Evolutionary conservation across 1,140 invertebrate species (phyloP).

Genomic region (Apocrypta bakeri): DNA sequence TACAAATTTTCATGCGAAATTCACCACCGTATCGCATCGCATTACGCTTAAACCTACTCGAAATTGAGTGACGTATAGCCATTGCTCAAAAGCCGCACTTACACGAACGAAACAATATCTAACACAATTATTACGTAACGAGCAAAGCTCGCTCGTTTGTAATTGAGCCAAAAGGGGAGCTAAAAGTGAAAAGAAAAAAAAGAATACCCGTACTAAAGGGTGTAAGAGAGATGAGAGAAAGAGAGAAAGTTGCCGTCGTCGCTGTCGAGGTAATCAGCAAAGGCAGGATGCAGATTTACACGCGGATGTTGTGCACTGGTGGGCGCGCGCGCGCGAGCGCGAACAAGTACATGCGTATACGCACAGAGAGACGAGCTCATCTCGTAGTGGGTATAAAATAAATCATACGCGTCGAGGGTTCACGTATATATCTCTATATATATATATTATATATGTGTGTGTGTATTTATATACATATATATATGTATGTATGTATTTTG

Average conservation of each 20-base stretch:
- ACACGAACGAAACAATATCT: conserved; percentile 3
- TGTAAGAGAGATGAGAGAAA: background rate
- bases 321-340: background rate
- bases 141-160: background rate
- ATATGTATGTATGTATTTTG: background rate
- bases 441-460: background rate
- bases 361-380: background rate
- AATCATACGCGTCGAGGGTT: conserved; percentile 25
- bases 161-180: background rate
- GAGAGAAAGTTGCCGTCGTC: background rate
- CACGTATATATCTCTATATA: background rate
- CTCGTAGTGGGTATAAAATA: conserved; percentile 24
- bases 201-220: background rate
- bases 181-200: background rate
- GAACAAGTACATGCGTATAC: background rate
- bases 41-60: too few relatives aligned
- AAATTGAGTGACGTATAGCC: too few relatives aligned
- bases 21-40: too few relatives aligned
- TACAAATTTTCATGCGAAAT: background rate
- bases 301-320: background rate
- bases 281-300: conserved; percentile 33
- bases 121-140: conserved; percentile 6
- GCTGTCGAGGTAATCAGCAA: conserved; percentile 17
- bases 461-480: background rate
- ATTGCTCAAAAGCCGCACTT: background rate